Evolutionary conservation across 2,797 vertebrate genomes (phyloP), one percentile per base, ranked within the genome.

Genomic region (Siniperca obscura): DNA sequence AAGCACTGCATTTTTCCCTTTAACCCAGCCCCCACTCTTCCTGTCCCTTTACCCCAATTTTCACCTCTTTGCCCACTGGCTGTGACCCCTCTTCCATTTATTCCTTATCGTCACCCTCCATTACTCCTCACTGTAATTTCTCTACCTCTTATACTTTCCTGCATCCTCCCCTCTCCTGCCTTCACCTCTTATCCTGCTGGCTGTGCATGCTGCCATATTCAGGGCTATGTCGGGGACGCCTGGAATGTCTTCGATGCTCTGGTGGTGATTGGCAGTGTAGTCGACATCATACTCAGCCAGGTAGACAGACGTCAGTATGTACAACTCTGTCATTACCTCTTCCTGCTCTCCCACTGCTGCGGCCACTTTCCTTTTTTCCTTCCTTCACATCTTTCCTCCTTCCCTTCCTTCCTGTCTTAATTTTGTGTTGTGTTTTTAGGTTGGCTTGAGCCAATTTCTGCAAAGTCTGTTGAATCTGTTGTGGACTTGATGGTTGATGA

Each of bases 211-310:
- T 92, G 93, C 95, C 96, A 95, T 94, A 93, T 95, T 94, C 96
- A 99, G 98, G 98, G 98, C 89, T 99, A 99, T 96, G 97, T 98
- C 95, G 97, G 97, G 94, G 98, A 99, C 92, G 96, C 98, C 96
- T 99, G 98, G 98, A 99, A 99, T 93, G 96, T 98, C 94, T 99
- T 99, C 95, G 98, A 99, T 95, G 98, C 97, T 91, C 97, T 99
- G 96, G 98, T 99, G 96, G 98, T 99, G 95, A 96, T 99, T 94
- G 98, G 98, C 97, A 99, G 98, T 96, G 96, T 99, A 96, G 96
- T 99, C 95, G 98, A 99, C 97, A 98, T 99, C 97, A 96, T 98
- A 95, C 98, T 99, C 95, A 99, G 98, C 97, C 97, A 99, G 97
- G 97, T 98, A 91, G 97, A 98, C 93, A 96, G 85, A 84, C 84